Evolutionary conservation across 2,797 vertebrate genomes (phyloP).

Genomic region (Avahi laniger): DNA sequence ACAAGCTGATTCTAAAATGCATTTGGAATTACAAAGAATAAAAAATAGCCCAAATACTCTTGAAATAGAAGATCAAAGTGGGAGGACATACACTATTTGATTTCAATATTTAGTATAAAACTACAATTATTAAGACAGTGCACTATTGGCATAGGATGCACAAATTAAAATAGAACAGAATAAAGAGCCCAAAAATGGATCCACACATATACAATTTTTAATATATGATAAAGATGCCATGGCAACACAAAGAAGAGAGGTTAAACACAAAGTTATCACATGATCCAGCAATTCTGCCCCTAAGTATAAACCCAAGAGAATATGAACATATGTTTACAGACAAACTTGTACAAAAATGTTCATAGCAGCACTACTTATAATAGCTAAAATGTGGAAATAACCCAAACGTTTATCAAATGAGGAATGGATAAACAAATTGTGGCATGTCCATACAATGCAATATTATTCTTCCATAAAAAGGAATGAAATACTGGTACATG

Average conservation of each 20-base stretch:
- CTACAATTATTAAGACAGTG: background rate
- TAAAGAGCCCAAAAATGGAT: conserved; percentile 8
- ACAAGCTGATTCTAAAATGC: conserved; percentile 10
- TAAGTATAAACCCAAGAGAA: background rate
- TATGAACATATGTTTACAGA: background rate
- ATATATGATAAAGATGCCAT: background rate
- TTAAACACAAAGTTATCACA: background rate
- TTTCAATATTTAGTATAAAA: conserved; percentile 51
- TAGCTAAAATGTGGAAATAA: background rate
- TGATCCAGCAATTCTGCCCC: background rate
- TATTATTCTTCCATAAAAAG: conserved; percentile 29
- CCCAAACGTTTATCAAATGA: background rate
- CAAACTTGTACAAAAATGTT: conserved; percentile 2
- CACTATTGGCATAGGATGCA: background rate
- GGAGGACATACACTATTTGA: background rate
- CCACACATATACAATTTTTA: background rate
- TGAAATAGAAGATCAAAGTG: conserved; percentile 15
- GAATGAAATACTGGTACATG: background rate
- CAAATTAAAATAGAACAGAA: background rate
- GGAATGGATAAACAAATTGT: background rate
- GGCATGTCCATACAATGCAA: background rate
- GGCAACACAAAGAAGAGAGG: background rate
- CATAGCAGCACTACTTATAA: background rate
- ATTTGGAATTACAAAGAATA: background rate
- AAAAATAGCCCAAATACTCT: background rate